Evolutionary conservation across 23 tunicate species (phyloP).

Genomic region (Clavelina lepadiformis): DNA sequence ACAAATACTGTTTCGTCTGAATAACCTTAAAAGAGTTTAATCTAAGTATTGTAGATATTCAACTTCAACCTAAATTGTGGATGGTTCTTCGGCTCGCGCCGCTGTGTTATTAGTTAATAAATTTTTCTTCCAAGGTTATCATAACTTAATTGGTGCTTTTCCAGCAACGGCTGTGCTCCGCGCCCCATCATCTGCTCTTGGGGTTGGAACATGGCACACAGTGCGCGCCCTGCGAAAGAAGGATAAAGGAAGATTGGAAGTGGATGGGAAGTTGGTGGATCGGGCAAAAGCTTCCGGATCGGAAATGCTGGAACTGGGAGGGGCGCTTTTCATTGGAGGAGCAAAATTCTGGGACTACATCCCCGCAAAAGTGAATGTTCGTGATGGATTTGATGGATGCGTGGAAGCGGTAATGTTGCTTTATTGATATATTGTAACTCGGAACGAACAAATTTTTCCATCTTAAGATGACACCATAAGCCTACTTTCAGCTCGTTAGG

Average conservation of each 20-base stretch:
- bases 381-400: constrained; percentile 77
- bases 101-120: constrained; percentile 2
- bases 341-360: constrained; percentile 49
- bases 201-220: constrained; percentile 72
- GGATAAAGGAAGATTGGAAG: constrained; percentile 45
- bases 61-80: no score
- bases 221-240: constrained; percentile 42
- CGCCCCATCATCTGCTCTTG: constrained; percentile 17
- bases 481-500: no score
- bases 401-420: constrained; percentile 61
- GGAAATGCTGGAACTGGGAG: constrained; percentile 28
- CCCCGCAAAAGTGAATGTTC: constrained; percentile 35
- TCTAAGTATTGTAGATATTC: no score
- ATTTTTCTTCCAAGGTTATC: not conserved
- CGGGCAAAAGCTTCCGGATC: constrained; percentile 38
- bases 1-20: no score
- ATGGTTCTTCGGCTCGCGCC: no score
- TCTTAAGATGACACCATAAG: no score
- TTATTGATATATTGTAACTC: no score
- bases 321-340: constrained; percentile 74
- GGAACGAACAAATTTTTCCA: no score
- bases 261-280: constrained; percentile 54
- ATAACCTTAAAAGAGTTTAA: no score
- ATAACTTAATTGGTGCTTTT: no score
- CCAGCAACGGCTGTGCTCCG: constrained; percentile 47